A percentile compares a stretch with the other conserved stretches of the same genome.
Evolutionary conservation across 2,888 invertebrate species (phyloP).

Genomic region (Pyrocoelia pectoralis): DNA sequence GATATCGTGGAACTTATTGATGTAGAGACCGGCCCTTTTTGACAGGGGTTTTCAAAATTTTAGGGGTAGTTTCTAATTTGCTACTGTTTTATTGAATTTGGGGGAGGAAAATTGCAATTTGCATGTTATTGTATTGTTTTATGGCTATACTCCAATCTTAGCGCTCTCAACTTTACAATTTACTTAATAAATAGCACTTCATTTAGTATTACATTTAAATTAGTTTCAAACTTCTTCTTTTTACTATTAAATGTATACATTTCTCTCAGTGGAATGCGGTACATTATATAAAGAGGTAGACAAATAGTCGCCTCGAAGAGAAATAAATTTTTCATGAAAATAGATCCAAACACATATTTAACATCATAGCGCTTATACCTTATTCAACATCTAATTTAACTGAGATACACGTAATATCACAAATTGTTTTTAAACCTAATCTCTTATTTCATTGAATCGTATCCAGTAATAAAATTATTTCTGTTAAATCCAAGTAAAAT

Average conservation of each 20-base stretch:
- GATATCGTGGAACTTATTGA: constrained; percentile 44
- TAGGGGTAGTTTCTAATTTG: constrained; percentile 40
- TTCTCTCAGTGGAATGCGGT: not conserved
- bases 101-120: constrained; percentile 38
- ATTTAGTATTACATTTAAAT: constrained; percentile 20
- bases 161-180: constrained; percentile 24
- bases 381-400: not conserved
- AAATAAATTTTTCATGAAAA: constrained; percentile 18
- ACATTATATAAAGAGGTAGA: constrained; percentile 14
- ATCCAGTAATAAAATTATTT: no score
- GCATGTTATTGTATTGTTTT: constrained; percentile 36
- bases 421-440: not conserved
- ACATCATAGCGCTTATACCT: not conserved
- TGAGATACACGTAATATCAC: not conserved
- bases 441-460: not conserved
- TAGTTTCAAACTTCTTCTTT: not conserved
- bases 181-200: constrained; percentile 24
- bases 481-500: no score
- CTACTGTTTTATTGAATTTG: constrained; percentile 40
- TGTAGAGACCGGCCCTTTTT: constrained; percentile 43
- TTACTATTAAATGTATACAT: not conserved
- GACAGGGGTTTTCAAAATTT: constrained; percentile 42
- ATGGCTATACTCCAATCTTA: constrained; percentile 21
- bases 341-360: not conserved
- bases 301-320: constrained; percentile 15